A percentile compares a stretch with the other conserved stretches of the same genome.
Evolutionary conservation across 1,140 invertebrate genomes (phyloP).

Genomic region (Saccostrea echinata): DNA sequence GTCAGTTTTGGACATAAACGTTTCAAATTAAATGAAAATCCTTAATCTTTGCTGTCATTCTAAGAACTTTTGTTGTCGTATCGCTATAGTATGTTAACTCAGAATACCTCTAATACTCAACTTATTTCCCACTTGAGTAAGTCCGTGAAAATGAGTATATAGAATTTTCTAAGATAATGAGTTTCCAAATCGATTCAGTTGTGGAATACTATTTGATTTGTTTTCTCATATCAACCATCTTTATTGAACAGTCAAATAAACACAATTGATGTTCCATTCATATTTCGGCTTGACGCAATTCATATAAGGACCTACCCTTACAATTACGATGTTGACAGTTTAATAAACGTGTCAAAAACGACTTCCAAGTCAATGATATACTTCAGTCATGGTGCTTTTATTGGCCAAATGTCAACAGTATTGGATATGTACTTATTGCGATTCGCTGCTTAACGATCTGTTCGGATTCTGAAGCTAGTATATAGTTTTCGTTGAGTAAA

Average conservation of each 20-base stretch:
- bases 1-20: too few species aligned
- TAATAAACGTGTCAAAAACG: conserved; percentile 35
- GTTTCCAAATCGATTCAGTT: not conserved
- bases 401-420: conserved; percentile 6
- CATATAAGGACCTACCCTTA: not conserved
- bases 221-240: not conserved
- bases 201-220: not conserved
- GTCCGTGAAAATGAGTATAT: not conserved
- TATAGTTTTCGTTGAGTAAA: not conserved
- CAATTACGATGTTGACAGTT: conserved; percentile 25
- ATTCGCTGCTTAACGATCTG: not conserved
- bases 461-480: not conserved
- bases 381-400: not conserved
- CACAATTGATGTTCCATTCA: conserved; percentile 16
- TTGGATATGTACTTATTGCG: not conserved
- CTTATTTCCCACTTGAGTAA: not conserved
- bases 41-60: too few species aligned
- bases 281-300: conserved; percentile 34
- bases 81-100: too few species aligned
- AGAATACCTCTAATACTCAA: too few species aligned
- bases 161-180: not conserved
- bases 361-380: conserved; percentile 7
- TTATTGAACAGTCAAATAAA: conserved; percentile 21
- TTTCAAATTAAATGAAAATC: too few species aligned
- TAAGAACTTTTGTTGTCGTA: too few species aligned